phyloP scores from a whole-genome alignment of 2,113 vertebrate species.

The Tyto alba region DNA sequence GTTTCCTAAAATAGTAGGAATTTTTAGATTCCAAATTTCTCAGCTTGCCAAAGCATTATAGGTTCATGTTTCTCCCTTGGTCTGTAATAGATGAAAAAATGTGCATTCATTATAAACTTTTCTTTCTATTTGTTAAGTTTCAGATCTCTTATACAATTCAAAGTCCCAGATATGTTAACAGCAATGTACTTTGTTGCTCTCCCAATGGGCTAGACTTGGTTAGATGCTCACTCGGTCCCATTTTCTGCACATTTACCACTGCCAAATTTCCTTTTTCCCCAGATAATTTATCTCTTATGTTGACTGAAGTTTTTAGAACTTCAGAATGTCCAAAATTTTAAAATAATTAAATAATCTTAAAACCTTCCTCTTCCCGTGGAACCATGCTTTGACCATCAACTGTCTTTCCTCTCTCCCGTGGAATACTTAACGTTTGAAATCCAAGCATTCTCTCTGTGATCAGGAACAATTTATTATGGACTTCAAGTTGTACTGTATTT shows the following conservation, averaged over 20 bases:
- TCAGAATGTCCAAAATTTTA: background rate
- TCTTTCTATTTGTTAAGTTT: background rate
- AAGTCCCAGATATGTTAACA: background rate
- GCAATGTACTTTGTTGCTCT: background rate
- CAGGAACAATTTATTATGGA: background rate
- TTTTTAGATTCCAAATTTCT: background rate
- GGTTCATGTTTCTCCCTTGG: background rate
- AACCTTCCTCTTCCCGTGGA: background rate
- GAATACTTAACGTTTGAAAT: background rate
- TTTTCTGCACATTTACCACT: background rate
- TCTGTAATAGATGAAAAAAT: background rate
- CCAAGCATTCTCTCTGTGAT: background rate
- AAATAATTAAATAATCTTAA: background rate
- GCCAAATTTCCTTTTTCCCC: background rate
- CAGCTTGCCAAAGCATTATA: background rate
- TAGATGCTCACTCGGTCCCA: fast-evolving
- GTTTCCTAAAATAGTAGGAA: background rate
- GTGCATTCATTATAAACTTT: background rate
- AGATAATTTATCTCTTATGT: background rate
- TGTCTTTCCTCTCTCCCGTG: background rate
- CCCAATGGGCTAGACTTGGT: background rate
- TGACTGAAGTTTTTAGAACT: background rate
- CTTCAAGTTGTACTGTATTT: background rate
- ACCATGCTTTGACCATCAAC: background rate
- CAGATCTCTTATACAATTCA: background rate